A percentile compares a stretch with the other conserved stretches of the same genome.
Evolutionary conservation across 2,888 invertebrate species (phyloP).

Genomic region (Blera fallax): DNA sequence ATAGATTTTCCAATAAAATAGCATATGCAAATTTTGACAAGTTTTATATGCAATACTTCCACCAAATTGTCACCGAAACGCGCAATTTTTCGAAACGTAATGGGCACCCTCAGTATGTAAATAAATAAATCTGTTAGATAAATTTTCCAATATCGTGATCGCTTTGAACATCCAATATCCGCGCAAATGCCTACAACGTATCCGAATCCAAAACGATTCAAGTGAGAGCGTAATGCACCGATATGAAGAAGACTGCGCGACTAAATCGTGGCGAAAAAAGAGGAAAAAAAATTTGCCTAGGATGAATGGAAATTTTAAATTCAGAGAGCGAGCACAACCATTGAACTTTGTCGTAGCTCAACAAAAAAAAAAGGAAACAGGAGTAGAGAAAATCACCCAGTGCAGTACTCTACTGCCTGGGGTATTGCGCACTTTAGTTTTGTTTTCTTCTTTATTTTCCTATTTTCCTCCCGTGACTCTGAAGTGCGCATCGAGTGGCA

Average conservation of each 20-base stretch:
- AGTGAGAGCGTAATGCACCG: conserved; percentile 9
- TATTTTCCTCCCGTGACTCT: conserved; percentile 4
- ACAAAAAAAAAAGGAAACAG: not conserved
- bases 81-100: conserved; percentile 41
- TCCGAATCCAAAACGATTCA: not conserved
- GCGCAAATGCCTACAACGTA: not conserved
- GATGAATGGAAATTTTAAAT: conserved; percentile 46
- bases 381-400: not conserved
- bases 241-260: conserved; percentile 15
- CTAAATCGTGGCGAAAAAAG: conserved; percentile 30
- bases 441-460: conserved; percentile 25
- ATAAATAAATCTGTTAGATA: conserved; percentile 62
- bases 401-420: not conserved
- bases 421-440: conserved; percentile 35
- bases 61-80: conserved; percentile 47
- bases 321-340: conserved; percentile 22
- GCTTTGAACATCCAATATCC: conserved; percentile 40
- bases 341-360: not conserved
- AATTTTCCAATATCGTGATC: conserved; percentile 61
- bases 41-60: conserved; percentile 36
- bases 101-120: conserved; percentile 49
- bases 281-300: not conserved
- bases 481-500: conserved; percentile 30
- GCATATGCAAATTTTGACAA: conserved; percentile 61
- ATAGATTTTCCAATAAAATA: conserved; percentile 52